Conservation (phyloP, 2,888 invertebrate genomes). For the Monopis laevigella region DNA sequence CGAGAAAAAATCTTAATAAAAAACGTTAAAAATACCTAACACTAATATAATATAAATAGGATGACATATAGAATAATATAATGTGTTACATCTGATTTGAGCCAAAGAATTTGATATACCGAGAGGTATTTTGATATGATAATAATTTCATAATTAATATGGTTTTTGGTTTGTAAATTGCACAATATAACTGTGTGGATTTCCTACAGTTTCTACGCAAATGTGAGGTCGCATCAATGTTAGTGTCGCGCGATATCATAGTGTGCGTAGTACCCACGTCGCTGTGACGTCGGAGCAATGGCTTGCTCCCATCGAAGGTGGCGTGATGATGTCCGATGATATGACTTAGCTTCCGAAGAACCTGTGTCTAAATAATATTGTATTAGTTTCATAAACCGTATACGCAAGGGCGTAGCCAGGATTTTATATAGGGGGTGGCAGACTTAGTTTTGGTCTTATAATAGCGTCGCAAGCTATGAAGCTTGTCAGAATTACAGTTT, state of each 20-base stretch:
- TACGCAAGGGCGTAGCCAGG: too few species aligned
- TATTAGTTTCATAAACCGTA: too few species aligned
- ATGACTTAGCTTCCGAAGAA: conserved; percentile 24
- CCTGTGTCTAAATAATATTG: conserved; percentile 38
- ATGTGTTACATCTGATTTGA: conserved; percentile 61
- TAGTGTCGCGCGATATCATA: neutral
- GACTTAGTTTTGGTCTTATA: too few species aligned
- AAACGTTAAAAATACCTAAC: conserved; percentile 63
- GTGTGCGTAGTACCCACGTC: too few species aligned
- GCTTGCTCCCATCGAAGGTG: too few species aligned
- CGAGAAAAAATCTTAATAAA: conserved; percentile 62
- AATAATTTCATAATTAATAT: conserved; percentile 5
- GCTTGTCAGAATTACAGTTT: too few species aligned
- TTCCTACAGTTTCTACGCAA: conserved; percentile 4
- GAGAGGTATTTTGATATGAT: conserved; percentile 4
- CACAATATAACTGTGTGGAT: conserved; percentile 40
- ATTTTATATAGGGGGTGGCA: too few species aligned
- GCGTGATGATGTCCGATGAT: conserved; percentile 34
- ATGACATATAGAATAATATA: conserved; percentile 41
- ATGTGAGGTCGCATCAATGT: neutral
- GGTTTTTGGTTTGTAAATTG: conserved; percentile 66
- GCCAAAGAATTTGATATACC: conserved; percentile 46
- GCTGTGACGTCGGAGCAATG: too few species aligned
- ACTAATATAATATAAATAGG: conserved; percentile 62
- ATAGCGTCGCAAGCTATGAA: too few species aligned